Evolutionary conservation across 2,113 vertebrate genomes (phyloP).

Genomic region (Barbus barbus): DNA sequence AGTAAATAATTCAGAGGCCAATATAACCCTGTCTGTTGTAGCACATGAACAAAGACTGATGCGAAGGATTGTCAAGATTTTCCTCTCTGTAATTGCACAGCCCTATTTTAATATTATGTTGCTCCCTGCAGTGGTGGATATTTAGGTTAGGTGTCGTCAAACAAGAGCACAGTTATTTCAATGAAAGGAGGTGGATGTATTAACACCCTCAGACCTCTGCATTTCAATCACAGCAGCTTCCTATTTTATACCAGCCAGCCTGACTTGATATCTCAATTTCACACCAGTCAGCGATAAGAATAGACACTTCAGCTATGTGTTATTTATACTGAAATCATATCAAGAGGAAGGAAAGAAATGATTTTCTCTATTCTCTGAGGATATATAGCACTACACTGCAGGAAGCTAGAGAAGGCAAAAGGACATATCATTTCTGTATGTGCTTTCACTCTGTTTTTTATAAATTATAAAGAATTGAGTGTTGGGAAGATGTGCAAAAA

Average conservation of each 20-base stretch:
- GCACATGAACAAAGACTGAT: not conserved
- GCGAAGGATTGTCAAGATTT: not conserved
- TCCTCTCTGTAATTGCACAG: not conserved
- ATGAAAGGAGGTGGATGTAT: constrained; percentile 32
- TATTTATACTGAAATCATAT: constrained; percentile 47
- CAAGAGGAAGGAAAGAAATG: constrained; percentile 7
- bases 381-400: constrained; percentile 7
- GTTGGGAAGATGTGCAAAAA: not conserved
- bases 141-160: constrained; percentile 34
- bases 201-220: constrained; percentile 34
- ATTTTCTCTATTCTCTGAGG: constrained; percentile 9
- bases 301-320: constrained; percentile 40
- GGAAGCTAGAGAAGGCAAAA: not conserved
- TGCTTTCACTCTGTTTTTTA: not conserved
- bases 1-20: constrained; percentile 49
- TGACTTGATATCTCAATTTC: constrained; percentile 51
- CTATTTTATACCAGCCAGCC: constrained; percentile 43
- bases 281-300: constrained; percentile 43
- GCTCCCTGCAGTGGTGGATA: not conserved
- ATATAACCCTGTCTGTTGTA: constrained; percentile 42
- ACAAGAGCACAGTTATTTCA: constrained; percentile 45
- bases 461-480: not conserved
- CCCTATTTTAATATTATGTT: constrained; percentile 30
- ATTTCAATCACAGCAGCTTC: constrained; percentile 15
- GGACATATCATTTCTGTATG: not conserved